phyloP scores from a whole-genome alignment of 2,797 vertebrate genomes.

The Lepilemur ruficaudatus region DNA sequence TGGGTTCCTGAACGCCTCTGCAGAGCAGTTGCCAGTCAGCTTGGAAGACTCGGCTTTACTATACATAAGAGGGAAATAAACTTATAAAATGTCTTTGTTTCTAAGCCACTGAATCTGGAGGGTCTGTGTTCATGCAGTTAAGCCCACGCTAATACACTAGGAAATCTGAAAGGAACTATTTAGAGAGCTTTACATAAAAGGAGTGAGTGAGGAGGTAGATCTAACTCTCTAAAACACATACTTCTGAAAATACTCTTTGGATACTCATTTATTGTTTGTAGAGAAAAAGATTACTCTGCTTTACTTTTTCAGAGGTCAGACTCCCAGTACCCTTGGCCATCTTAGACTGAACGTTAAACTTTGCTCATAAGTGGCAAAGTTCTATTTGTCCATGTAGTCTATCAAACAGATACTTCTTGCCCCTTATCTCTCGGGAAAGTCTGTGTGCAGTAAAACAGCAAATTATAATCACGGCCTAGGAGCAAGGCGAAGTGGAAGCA shows the following conservation, averaged over 20 bases:
- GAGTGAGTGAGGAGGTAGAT: too few relatives aligned
- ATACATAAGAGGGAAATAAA: not conserved
- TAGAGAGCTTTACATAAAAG: not conserved
- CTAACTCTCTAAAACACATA: not conserved
- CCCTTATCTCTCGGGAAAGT: not conserved
- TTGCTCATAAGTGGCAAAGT: not conserved
- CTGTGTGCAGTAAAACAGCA: not conserved
- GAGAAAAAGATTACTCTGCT: not conserved
- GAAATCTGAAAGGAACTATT: not conserved
- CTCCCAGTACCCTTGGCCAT: not conserved
- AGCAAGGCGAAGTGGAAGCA: not conserved
- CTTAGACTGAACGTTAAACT: not conserved
- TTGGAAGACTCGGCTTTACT: not conserved
- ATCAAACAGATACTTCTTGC: not conserved
- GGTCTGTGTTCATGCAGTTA: not conserved
- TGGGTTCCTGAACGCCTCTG: not conserved
- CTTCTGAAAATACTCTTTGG: not conserved
- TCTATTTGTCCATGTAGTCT: not conserved
- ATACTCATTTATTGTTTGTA: not conserved
- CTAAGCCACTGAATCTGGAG: not conserved
- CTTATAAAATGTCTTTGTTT: not conserved
- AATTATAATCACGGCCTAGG: fast-evolving
- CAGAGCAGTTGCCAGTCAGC: not conserved
- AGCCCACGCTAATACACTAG: not conserved
- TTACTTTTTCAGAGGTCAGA: not conserved